Conservation (phyloP, 2,797 vertebrate species). For the Heterohyrax brucei region DNA sequence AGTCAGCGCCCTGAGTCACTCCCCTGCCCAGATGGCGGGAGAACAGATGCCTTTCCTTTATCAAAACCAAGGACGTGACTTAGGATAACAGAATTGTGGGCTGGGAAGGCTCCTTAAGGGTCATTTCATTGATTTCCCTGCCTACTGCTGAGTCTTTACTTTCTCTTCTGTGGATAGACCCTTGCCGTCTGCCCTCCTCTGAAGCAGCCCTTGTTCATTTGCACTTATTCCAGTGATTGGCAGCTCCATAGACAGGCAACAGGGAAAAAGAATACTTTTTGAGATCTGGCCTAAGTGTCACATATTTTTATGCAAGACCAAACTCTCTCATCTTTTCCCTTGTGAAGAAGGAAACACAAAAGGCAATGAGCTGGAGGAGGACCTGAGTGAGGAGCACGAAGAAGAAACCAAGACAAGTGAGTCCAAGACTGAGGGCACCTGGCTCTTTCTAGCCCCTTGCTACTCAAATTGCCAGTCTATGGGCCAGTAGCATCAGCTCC, state of each 20-base stretch:
- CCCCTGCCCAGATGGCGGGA: conserved; percentile 47
- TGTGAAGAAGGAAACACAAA: background rate
- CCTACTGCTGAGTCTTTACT: background rate
- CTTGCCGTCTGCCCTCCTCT: background rate
- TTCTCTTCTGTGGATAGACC: background rate
- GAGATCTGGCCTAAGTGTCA: background rate
- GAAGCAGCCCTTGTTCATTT: background rate
- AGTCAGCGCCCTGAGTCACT: conserved; percentile 38
- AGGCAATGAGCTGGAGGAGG: background rate
- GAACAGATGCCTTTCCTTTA: conserved; percentile 9
- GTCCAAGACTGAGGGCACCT: background rate
- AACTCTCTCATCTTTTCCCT: background rate
- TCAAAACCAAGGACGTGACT: conserved; percentile 52
- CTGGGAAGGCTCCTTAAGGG: background rate
- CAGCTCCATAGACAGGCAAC: background rate
- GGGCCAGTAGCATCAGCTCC: background rate
- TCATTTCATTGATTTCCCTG: background rate
- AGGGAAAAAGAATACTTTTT: background rate
- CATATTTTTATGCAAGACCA: background rate
- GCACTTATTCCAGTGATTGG: background rate
- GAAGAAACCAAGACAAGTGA: background rate
- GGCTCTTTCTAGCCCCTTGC: background rate
- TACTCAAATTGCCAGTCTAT: background rate
- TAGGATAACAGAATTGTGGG: conserved; percentile 27
- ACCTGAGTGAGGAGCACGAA: background rate